phyloP scores from a whole-genome alignment of 2,888 invertebrate genomes.

The Priocnemis perturbator region DNA sequence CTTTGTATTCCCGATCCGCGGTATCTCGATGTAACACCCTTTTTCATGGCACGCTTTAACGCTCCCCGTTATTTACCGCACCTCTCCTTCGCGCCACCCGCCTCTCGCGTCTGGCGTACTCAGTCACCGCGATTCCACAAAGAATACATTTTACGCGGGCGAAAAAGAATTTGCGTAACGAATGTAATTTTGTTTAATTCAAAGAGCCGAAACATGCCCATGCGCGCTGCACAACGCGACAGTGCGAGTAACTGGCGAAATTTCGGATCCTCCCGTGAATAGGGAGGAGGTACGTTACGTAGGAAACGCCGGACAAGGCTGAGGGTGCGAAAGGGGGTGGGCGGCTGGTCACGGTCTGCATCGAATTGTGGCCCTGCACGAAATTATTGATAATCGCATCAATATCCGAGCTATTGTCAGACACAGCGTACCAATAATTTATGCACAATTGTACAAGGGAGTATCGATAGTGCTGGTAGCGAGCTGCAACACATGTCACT shows the following conservation, averaged over 20 bases:
- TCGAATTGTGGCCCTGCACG: slow-evolving; percentile 34
- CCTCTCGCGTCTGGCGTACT: not conserved
- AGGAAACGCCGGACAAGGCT: no score
- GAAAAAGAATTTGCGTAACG: slow-evolving; percentile 15
- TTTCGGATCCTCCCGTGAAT: no score
- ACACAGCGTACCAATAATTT: slow-evolving; percentile 65
- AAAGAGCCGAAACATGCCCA: not conserved
- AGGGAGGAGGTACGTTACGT: slow-evolving; percentile 10
- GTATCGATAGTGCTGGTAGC: slow-evolving; percentile 62
- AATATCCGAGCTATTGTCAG: slow-evolving; percentile 71
- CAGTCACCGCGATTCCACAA: slow-evolving; percentile 4
- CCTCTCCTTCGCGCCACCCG: not conserved
- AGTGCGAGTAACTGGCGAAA: no score
- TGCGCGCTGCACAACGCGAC: no score
- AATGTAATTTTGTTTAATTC: slow-evolving; percentile 2
- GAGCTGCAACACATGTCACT: slow-evolving; percentile 57
- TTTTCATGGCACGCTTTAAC: slow-evolving; percentile 6
- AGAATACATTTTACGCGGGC: not conserved
- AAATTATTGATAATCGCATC: slow-evolving; percentile 73
- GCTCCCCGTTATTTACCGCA: no score
- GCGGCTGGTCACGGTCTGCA: slow-evolving; percentile 6
- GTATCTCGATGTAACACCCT: slow-evolving; percentile 5
- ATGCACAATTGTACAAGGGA: slow-evolving; percentile 65
- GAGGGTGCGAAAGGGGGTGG: no score
- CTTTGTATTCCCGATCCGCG: slow-evolving; percentile 5